These are phyloP conservation scores for Stegodyphus mimosarum DNA, from an alignment of 1,140 invertebrate genomes.

Conservation along the genomic window DNA sequence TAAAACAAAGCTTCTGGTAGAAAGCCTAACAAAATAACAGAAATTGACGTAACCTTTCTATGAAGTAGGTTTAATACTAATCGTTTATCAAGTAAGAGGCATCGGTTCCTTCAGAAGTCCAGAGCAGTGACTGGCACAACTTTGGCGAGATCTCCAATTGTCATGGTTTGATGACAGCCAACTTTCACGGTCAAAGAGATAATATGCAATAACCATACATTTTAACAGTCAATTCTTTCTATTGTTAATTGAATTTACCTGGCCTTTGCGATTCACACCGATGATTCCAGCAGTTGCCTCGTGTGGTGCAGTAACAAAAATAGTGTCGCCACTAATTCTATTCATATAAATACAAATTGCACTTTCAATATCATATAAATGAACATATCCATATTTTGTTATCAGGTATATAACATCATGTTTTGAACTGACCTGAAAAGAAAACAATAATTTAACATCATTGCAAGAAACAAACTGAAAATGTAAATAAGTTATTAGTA, in stretches of 20 bases:
- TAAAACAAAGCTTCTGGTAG: too few species aligned
- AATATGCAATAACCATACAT: too few species aligned
- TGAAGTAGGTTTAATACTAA: too few species aligned
- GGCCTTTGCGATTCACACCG: conserved; percentile 98
- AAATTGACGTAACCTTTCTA: too few species aligned
- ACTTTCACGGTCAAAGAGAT: too few species aligned
- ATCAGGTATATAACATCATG: conserved; percentile 99
- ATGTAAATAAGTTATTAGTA: not conserved
- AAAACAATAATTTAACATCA: not conserved
- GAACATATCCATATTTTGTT: conserved; percentile 99
- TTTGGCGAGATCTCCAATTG: too few species aligned
- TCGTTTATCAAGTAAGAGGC: too few species aligned
- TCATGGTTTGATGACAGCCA: too few species aligned
- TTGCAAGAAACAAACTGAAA: not conserved
- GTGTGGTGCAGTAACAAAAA: conserved; percentile 98
- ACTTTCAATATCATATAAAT: conserved; percentile 98
- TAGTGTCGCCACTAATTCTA: conserved; percentile 97
- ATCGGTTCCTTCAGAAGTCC: too few species aligned
- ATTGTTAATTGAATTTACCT: conserved; percentile 71
- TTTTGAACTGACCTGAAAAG: conserved; percentile 81
- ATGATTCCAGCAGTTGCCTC: conserved; percentile 97
- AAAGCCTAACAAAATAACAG: too few species aligned
- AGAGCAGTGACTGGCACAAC: too few species aligned
- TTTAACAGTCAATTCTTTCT: too few species aligned
- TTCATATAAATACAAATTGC: conserved; percentile 99